Evolutionary conservation across 2,113 vertebrate genomes (phyloP).

Genomic region (Vulpes lagopus): DNA sequence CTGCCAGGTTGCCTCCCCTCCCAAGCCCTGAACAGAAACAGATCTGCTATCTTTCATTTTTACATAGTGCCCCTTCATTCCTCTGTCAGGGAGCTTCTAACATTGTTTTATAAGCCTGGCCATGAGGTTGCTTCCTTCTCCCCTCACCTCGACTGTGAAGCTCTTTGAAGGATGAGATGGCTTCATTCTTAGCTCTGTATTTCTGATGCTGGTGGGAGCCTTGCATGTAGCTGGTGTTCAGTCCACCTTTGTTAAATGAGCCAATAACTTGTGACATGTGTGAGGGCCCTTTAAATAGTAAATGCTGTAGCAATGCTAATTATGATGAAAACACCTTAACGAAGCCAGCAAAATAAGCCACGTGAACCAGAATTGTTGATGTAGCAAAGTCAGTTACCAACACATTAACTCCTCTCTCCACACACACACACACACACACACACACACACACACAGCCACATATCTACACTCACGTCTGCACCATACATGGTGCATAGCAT

Average conservation of each 20-base stretch:
- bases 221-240: not conserved
- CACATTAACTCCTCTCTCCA: not conserved
- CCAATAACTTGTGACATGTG: not conserved
- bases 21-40: not conserved
- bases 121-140: not conserved
- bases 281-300: not conserved
- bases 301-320: not conserved
- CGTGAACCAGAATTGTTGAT: not conserved
- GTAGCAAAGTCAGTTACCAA: not conserved
- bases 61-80: not conserved
- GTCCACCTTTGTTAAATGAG: not conserved
- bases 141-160: not conserved
- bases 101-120: not conserved
- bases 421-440: not conserved
- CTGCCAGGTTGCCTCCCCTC: not conserved
- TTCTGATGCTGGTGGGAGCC: not conserved
- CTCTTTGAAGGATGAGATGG: not conserved
- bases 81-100: not conserved
- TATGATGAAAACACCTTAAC: not conserved
- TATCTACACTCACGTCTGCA: not conserved
- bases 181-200: slow-evolving; percentile 27
- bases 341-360: not conserved
- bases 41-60: not conserved
- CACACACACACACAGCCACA: not conserved
- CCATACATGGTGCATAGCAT: too few species aligned